Conservation (phyloP, 2,888 invertebrate genomes). For the Watsonalla binaria region DNA sequence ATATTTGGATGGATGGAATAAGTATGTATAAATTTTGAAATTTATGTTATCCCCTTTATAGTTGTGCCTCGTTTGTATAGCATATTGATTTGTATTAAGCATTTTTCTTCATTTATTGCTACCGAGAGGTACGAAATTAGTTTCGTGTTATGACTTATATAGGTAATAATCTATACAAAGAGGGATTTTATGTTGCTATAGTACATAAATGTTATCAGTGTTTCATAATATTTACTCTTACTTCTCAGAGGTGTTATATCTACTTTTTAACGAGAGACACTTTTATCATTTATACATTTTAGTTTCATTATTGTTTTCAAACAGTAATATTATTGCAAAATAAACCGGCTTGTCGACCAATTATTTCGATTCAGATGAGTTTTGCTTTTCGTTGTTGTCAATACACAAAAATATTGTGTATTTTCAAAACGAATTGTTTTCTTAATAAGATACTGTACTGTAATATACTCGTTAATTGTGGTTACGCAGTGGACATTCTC, state of each 20-base stretch:
- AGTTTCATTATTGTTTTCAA: no score
- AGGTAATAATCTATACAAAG: conserved; percentile 38
- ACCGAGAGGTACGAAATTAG: conserved; percentile 28
- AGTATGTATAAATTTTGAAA: conserved; percentile 40
- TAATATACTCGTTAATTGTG: conserved; percentile 13
- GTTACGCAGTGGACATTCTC: conserved; percentile 25
- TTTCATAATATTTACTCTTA: background rate
- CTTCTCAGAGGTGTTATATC: no score
- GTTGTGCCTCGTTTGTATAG: conserved; percentile 31
- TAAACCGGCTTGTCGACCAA: no score
- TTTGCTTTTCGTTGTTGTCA: no score
- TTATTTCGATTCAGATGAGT: no score
- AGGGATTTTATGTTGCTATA: conserved; percentile 28
- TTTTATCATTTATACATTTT: no score
- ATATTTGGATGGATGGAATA: conserved; percentile 47
- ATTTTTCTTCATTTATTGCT: conserved; percentile 47
- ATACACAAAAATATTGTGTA: no score
- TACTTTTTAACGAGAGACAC: no score
- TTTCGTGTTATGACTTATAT: conserved; percentile 30
- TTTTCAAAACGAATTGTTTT: no score
- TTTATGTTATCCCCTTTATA: conserved; percentile 47
- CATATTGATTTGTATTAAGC: conserved; percentile 50
- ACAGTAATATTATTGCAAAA: no score
- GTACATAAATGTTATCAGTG: background rate
- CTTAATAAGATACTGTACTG: no score